These are phyloP conservation scores for Epinotia demarniana DNA, from an alignment of 2,888 invertebrate genomes.

Conservation along the genomic window DNA sequence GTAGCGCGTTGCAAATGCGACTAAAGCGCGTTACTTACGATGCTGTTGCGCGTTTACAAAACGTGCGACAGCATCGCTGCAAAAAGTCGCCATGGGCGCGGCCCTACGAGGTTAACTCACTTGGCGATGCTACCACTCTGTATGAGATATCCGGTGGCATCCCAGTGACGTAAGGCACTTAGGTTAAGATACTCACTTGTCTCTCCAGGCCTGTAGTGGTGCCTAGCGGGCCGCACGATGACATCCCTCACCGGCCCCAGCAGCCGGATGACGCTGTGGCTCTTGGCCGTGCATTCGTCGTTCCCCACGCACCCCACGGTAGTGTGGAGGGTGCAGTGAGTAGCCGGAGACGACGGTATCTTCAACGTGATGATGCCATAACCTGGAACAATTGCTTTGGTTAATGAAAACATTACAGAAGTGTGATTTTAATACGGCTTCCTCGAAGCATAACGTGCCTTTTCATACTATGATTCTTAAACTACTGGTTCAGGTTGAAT, in stretches of 20 bases:
- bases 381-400: conserved; percentile 75
- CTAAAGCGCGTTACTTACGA: no score
- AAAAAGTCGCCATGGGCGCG: no score
- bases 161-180: not conserved
- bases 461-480: no score
- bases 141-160: no score
- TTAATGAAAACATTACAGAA: not conserved
- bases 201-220: conserved; percentile 86
- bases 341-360: conserved; percentile 85
- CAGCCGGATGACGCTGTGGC: conserved; percentile 85
- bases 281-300: conserved; percentile 83
- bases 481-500: no score
- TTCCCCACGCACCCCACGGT: conserved; percentile 85
- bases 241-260: conserved; percentile 87
- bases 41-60: no score
- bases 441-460: not conserved
- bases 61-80: no score
- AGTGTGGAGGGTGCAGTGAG: conserved; percentile 86
- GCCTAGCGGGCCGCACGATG: conserved; percentile 86
- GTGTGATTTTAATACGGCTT: not conserved
- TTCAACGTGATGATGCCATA: conserved; percentile 86
- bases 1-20: no score
- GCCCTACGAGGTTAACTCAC: no score
- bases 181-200: conserved; percentile 78
- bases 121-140: no score